Evolutionary conservation across 2,113 vertebrate species (phyloP), one percentile per base, ranked within the genome.

Genomic region (Oncorhynchus tshawytscha): DNA sequence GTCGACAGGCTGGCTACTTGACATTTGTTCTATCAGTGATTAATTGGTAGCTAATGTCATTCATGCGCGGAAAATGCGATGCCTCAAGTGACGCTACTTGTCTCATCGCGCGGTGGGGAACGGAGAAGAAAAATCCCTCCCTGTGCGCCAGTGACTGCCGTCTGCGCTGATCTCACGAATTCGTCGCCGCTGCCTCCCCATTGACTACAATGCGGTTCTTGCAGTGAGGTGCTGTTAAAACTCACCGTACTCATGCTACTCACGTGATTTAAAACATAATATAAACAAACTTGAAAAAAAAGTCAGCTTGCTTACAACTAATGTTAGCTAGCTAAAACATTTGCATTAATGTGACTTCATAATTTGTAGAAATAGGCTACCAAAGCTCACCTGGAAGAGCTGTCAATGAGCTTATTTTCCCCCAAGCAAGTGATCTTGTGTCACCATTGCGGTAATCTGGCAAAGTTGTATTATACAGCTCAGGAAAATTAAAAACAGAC

Each of bases 401-500:
- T n/a, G 91, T 57, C 0, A 72, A 48, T 4, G 75, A 11, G 49
- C 89, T 90, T 73, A 91, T 91, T 79, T 65, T 88, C 39, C 82
- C 82, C 92, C 92, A 93, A 0, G 90, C 91, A 13, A 76, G 87
- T 5, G 81, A 71, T 4, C 91, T 85, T 76, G 84, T 91, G 79
- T 93, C 91, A 1, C 86, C 86, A 66, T 89, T 90, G 49, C 92
- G 90, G 73, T 92, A 92, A 67, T 91, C 88, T 20, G 88, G 83
- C 20, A 90, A 78, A 78, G 91, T 90, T 25, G 83, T 86, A 73
- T 93, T 90, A 73, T 91, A 93, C 0, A 93, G 91, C 82, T 91
- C 90, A 1, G 92, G 91, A 71, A 81, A 88, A 70, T 86, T 84
- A 84, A 82, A 90, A 27, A 93, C 88, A 22, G 87, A 75, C 75